Base-by-base conservation (phyloP, 2,888 invertebrate species). In the Cerastis leucographa region DNA sequence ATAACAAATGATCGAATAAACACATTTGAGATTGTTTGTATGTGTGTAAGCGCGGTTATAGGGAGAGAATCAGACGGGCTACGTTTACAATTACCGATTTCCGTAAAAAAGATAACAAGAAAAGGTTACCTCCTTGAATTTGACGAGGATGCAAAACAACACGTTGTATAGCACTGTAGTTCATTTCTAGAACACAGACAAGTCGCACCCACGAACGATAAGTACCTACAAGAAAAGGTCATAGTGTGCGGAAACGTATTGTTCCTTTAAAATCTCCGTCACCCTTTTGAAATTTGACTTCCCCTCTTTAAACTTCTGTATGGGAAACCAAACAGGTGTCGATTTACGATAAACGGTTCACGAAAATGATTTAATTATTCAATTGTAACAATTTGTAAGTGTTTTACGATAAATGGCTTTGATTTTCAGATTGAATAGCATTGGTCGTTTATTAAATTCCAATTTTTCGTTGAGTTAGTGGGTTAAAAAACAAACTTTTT, bases 301-400 rank as follows among this genome's bases (percentile, higher is more conserved):
- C 17, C 62, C 81, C 62, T 29, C 9, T 35, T 59, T 40, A 2
- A 59, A 74, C n/a, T 61, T 64, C 46, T 22, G 49, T 59, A 14
- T 61, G 83, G 56, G 76, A 72, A 81, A 67, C 65, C 25, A 25
- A 66, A 71, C 83, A 80, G 70, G 54, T 84, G 83, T 35, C 62
- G 61, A 69, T 68, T 62, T 17, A 42, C 12, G 14, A 49, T 65
- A 51, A 71, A 74, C 29, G 44, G 51, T 68, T 56, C 56, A 54
- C 40, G 64, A 51, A 79, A 73, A 72, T 68, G 19, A 62, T 35
- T 80, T 62, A 76, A 76, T 72, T 72, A 77, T 80, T 77, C 65
- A 83, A 71, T 74, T 76, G 67, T 59, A 83, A 73, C 75, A 49
- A 74, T 80, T 80, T 42, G 40, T 35, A 77, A 77, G 71, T 71